Evolutionary conservation across 1,140 invertebrate genomes (phyloP), one percentile per base, ranked within the genome.

Genomic region (Habropoda laboriosa): DNA sequence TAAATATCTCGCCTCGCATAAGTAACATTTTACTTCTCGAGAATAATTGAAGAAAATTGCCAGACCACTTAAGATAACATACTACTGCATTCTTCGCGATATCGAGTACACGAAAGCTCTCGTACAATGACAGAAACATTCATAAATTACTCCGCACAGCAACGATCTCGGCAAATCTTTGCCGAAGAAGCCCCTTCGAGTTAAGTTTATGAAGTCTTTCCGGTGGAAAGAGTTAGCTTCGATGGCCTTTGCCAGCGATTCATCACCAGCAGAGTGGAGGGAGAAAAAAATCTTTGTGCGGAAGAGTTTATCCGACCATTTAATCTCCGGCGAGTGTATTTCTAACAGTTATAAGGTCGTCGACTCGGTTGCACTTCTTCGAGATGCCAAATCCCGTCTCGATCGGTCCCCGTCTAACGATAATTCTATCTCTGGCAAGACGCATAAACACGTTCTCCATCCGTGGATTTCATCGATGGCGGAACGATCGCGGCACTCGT

Each of bases 401-500:
- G 42, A 21, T 21, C 13, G 0, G 47, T 61, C n/a, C n/a, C n/a
- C 60, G 55, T 67, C 53, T 51, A 24, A 47, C 67, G 32, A 73
- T 82, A 55, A 61, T 51, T 53, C 76, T 68, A 63, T 64, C 45
- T n/a, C 27, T 38, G 72, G 40, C 61, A 77, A 64, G 51, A 60
- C 8, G 18, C 24, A n/a, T 30, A 76, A 27, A 8, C 16, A n/a
- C 27, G 49, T n/a, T 32, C n/a, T 24, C 70, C 40, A 16, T 53
- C 63, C 32, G 32, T 13, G 16, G 18, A 83, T 63, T 61, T 57
- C 57, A 75, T 57, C 32, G 68, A 84, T 81, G 74, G n/a, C 45
- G 57, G 53, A 79, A 80, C 70, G 82, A 80, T 80, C 76, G 64
- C 64, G 40, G 68, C 64, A 79, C 63, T 80, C 57, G 63, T 80